Base-by-base conservation (phyloP, 2,888 invertebrate genomes). In the Esperia sulphurella region DNA sequence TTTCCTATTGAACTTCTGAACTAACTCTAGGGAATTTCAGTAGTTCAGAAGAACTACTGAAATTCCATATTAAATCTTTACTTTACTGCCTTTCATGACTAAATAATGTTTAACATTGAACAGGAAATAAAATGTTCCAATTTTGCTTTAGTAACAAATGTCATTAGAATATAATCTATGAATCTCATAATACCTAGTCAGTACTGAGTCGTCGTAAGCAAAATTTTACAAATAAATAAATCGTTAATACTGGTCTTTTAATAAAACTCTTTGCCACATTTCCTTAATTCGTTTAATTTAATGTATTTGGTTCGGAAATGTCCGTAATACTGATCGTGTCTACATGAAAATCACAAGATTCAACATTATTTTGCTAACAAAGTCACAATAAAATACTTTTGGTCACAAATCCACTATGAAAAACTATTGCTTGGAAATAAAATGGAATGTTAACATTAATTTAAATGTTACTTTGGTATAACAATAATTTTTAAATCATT, bases 221-320 rank as follows among this genome's bases (percentile, higher is more conserved):
- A n/a, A n/a, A n/a, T n/a, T n/a, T n/a, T n/a, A n/a, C n/a, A n/a
- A n/a, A n/a, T n/a, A 21, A 21, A 21, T 21, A 21, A 33, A 33
- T 6, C 9, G 10, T 33, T 33, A 33, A 33, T 40, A 51, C 14
- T 8, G 14, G 48, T 41, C 41, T 14, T 43, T 7, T 58, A 77
- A 71, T 70, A 71, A 78, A 70, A 69, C 62, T 54, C 50, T 40
- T 38, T 41, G 46, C 45, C 57, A 67, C 61, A 63, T 70, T 70
- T 62, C 62, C 65, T 67, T 68, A 78, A 75, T 70, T 75, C 63
- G 59, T 82, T 79, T 79, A 71, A 66, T 79, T 73, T 48, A 68
- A 63, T 68, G 68, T 74, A 74, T 77, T 83, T 83, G 83, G 79
- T 83, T 82, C 75, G 72, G 77, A 79, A 80, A 79, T 68, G 51